Conservation (phyloP, 2,888 invertebrate species). For the Chirona hameri region DNA sequence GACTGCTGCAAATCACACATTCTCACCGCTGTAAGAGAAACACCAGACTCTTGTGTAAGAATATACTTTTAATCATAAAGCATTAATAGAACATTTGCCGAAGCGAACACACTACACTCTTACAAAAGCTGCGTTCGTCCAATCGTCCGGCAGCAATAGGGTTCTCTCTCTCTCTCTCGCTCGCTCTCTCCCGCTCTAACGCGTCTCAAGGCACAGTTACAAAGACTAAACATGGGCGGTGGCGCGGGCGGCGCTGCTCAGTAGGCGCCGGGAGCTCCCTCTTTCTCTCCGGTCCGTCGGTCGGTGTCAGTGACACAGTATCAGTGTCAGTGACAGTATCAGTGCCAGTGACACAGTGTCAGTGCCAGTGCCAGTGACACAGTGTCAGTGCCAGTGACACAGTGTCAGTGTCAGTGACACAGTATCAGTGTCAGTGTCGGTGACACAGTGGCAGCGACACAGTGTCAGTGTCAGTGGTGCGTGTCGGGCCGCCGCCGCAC, state of each 20-base stretch:
- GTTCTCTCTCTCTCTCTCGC: neutral
- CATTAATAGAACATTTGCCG: slow-evolving; percentile 25
- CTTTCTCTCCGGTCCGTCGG: neutral
- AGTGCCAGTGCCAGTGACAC: neutral
- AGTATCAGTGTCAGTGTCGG: neutral
- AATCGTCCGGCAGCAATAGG: neutral
- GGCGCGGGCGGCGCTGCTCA: neutral
- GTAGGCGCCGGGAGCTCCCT: too few relatives aligned
- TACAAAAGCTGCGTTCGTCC: neutral
- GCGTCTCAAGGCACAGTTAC: neutral
- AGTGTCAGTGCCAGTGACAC: too few relatives aligned
- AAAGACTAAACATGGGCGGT: neutral
- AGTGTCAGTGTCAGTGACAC: too few relatives aligned
- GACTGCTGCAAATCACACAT: too few relatives aligned
- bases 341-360: too few relatives aligned
- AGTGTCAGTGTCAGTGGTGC: neutral
- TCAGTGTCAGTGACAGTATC: neutral
- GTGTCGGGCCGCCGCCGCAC: neutral
- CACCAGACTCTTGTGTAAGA: neutral
- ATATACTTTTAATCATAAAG: slow-evolving; percentile 26
- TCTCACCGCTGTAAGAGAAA: too few relatives aligned
- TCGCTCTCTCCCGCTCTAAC: neutral
- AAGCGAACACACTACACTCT: neutral
- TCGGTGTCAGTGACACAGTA: neutral
- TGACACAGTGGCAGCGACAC: too few relatives aligned